Conservation (phyloP, 2,888 invertebrate species). For the Galerucella nymphaeae region DNA sequence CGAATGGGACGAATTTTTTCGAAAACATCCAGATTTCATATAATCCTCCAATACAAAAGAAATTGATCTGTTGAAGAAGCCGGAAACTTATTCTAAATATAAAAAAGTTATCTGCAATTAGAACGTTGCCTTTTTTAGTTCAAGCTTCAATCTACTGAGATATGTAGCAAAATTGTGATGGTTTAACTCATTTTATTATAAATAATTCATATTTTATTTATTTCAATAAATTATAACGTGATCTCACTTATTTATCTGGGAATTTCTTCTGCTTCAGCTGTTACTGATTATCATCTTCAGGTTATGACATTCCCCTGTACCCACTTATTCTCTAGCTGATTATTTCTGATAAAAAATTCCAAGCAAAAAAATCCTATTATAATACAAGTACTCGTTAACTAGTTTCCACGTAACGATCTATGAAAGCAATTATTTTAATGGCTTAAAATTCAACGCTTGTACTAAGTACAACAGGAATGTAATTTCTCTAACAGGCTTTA, state of each 20-base stretch:
- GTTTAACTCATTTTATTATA: not conserved
- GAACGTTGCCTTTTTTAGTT: no score
- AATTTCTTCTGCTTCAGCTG: no score
- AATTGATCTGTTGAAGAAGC: no score
- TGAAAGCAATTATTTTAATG: constrained; percentile 6
- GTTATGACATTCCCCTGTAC: no score
- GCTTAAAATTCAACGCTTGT: not conserved
- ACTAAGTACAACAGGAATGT: not conserved
- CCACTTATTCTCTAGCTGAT: not conserved
- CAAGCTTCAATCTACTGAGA: not conserved
- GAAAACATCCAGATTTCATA: constrained; percentile 53
- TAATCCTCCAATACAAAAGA: constrained; percentile 21
- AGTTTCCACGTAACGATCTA: not conserved
- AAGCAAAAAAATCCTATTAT: not conserved
- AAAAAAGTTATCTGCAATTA: no score
- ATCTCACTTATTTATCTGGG: no score
- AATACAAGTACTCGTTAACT: not conserved
- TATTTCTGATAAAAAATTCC: not conserved
- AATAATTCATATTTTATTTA: not conserved
- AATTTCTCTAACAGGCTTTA: constrained; percentile 1
- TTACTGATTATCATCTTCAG: no score
- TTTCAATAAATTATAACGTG: no score
- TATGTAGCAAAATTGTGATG: not conserved
- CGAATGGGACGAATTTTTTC: constrained; percentile 59
- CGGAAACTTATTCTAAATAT: no score